A percentile compares a stretch with the other conserved stretches of the same genome.
phyloP scores from a whole-genome alignment of 92 coral and sea anemone species.

The Umimayanthus chanpuru region DNA sequence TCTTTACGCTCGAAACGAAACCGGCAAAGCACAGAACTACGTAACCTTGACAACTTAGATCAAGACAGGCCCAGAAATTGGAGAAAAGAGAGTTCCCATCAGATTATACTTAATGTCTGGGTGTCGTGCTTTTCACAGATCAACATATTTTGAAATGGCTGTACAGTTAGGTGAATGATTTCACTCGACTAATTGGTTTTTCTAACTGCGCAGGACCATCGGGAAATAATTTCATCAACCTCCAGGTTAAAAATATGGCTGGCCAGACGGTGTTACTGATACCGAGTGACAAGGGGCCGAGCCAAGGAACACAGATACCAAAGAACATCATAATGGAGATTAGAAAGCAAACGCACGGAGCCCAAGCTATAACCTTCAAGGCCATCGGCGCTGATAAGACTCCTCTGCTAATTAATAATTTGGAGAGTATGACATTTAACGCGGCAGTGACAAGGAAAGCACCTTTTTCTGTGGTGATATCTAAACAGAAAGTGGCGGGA shows the following conservation, averaged over 20 bases:
- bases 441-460: conserved; percentile 50
- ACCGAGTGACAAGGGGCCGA: conserved; percentile 54
- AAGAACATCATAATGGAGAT: conserved; percentile 48
- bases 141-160: too few species aligned
- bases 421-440: conserved; percentile 66
- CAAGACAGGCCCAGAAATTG: too few species aligned
- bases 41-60: too few species aligned
- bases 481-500: conserved; percentile 52
- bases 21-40: too few species aligned
- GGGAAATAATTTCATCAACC: conserved; percentile 51
- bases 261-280: conserved; percentile 55
- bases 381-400: conserved; percentile 65
- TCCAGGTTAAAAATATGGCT: conserved; percentile 61
- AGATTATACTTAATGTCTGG: too few species aligned
- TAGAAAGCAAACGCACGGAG: conserved; percentile 54
- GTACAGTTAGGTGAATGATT: too few species aligned
- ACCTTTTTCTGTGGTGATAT: conserved; percentile 58
- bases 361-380: conserved; percentile 63
- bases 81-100: too few species aligned
- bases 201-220: conserved; percentile 59
- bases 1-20: too few species aligned
- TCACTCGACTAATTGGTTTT: too few species aligned
- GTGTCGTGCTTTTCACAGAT: too few species aligned
- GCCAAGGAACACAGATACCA: conserved; percentile 63
- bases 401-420: conserved; percentile 68